Base-by-base conservation (phyloP, 1,140 invertebrate species). In the Heliconius melpomene region DNA sequence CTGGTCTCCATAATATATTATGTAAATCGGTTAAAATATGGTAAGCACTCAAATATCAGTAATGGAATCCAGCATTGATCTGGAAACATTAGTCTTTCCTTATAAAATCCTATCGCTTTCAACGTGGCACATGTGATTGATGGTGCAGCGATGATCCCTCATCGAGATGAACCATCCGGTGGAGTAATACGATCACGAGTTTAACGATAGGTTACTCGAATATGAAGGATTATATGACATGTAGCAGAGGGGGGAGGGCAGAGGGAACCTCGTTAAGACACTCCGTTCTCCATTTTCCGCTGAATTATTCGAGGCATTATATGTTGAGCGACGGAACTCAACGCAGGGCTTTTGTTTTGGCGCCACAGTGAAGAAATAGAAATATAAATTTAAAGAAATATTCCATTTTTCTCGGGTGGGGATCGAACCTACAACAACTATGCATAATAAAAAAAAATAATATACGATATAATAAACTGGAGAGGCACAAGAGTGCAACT, bases 121-220 rank as follows among this genome's bases (percentile, higher is more conserved):
- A 82, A 73, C 79, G 52, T 57, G 46, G 72, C 78, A 26, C 29
- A 70, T 75, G 77, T 82, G 81, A 82, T 82, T 82, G 81, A 82
- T 82, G 75, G 70, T 46, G 60, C 66, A 76, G 70, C 60, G 60
- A 70, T 71, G 75, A 76, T 76, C 75, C 60, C 46, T 76, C 60
- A 70, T 26, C 40, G 73, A 74, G 57, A 76, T 71, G 75, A 70
- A 76, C 57, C 75, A 76, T 70, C 60, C 75, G 57, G 75, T 70
- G 20, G n/a, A 40, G 60, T 66, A 66, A 66, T 66, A 66, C 23
- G 57, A 66, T 23, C 60, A 13, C 11, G 60, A 66, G 26, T 66
- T 66, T 26, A 66, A 26, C 60, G 60, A 66, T 26, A 60, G n/a
- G 8, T 60, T 60, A 26, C 23, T 13, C 60, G 60, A 66, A 66